phyloP scores from a whole-genome alignment of 1,140 invertebrate genomes.

The Pogonomyrmex californicus region DNA sequence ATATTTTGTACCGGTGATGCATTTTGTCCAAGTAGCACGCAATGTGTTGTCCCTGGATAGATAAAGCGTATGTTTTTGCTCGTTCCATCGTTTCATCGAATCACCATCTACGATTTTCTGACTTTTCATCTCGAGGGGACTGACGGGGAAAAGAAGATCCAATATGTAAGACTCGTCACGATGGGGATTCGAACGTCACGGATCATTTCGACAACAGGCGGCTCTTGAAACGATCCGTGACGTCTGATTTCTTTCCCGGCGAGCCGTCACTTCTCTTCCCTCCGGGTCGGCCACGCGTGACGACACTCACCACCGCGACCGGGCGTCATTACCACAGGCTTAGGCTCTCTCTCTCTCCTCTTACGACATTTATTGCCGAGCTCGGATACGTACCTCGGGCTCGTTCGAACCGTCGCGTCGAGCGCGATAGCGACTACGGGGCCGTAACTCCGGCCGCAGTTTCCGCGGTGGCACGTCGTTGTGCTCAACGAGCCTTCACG shows the following conservation, averaged over 20 bases:
- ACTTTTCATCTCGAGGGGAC: conserved; percentile 2
- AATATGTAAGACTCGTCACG: conserved; percentile 15
- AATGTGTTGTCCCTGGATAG: background rate
- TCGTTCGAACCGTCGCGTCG: conserved; percentile 13
- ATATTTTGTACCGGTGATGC: background rate
- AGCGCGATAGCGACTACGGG: conserved; percentile 51
- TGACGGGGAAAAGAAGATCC: background rate
- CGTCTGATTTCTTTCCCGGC: conserved; percentile 41
- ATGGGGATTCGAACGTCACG: conserved; percentile 51
- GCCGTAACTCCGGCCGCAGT: conserved; percentile 69
- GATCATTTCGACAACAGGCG: conserved; percentile 60
- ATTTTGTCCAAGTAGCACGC: background rate
- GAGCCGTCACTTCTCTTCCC: conserved; percentile 46
- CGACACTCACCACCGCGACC: conserved; percentile 56
- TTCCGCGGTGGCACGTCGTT: conserved; percentile 73
- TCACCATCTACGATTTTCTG: conserved; percentile 1
- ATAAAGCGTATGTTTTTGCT: background rate
- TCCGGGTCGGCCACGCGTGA: conserved; percentile 54
- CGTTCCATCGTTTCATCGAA: background rate
- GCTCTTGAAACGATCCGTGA: conserved; percentile 60
- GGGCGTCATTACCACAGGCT: conserved; percentile 42
- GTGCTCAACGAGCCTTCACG: conserved; percentile 75
- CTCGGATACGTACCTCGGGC: conserved; percentile 60
- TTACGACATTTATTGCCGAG: conserved; percentile 70
- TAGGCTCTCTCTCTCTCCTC: conserved; percentile 55